Evolutionary conservation across 92 coral and sea anemone species (phyloP), one percentile per base, ranked within the genome.

Genomic region (Heliopora coerulea): DNA sequence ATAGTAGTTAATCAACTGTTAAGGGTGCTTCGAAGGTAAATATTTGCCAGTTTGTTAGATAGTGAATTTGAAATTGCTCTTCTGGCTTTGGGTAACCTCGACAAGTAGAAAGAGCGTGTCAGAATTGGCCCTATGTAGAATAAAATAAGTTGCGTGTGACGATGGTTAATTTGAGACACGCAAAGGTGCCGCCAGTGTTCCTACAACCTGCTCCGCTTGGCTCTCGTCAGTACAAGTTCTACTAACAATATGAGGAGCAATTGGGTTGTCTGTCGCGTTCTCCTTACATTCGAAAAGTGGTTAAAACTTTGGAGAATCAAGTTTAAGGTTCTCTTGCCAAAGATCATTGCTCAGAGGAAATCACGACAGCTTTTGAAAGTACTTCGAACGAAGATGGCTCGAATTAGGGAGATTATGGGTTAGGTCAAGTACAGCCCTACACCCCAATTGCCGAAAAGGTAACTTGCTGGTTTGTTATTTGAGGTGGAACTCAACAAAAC

Each of bases 1-100:
- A 70, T 54, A 70, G 13, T 4, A 12, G 6, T 14, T 70, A 24
- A 70, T 70, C 34, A 68, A 68, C 27, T 37, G 32, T 68, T 68
- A 70, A 70, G 24, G 30, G 49, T 50, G 25, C 26, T 58, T 30
- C 77, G 58, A 30, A 35, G 31, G 63, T 70, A 56, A 70, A 70
- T 70, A 70, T 70, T 70, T 70, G 58, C 49, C 3, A 35, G 0
- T 30, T 70, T 54, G 63, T 70, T 52, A 32, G 24, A 29, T 58
- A 49, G 31, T 32, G 39, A 49, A 1, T 68, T 49, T 26, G 32
- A 68, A 48, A 68, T 68, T 68, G 60, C 7, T 68, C 10, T 68
- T 68, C 27, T 37, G 11, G 2, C 52, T 3, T 7, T 8, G 52
- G 2, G n/a, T 46, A n/a, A n/a, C 52, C 15, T 7, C 15, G 52